These are phyloP conservation scores for Gymnobelideus leadbeateri DNA, from an alignment of 2,113 vertebrate genomes.

Conservation along the genomic window DNA sequence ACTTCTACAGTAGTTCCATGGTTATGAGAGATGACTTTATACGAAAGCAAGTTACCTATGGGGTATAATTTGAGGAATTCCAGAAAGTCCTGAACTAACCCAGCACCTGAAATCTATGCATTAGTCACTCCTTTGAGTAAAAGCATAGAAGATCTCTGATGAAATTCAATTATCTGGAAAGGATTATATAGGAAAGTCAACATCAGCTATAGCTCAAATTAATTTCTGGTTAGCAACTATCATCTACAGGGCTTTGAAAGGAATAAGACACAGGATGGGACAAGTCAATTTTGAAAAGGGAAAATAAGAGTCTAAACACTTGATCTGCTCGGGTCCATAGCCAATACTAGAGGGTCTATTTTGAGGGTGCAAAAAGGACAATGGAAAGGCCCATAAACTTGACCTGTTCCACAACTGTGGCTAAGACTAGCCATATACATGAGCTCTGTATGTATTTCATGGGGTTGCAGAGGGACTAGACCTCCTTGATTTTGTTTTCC, in stretches of 20 bases:
- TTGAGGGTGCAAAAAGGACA: neutral
- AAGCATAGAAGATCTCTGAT: neutral
- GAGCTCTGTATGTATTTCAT: neutral
- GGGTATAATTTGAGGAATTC: neutral
- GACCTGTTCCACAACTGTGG: neutral
- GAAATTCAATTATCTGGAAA: conserved; percentile 36
- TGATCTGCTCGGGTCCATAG: neutral
- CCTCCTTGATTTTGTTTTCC: neutral
- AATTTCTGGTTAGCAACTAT: neutral
- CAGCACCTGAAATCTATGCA: neutral
- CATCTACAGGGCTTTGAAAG: neutral
- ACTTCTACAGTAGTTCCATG: neutral
- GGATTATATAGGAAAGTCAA: neutral
- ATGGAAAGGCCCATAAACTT: neutral
- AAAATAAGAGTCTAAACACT: neutral
- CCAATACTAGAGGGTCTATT: neutral
- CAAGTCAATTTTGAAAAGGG: neutral
- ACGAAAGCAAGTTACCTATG: neutral
- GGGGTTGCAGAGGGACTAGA: neutral
- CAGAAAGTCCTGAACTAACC: neutral
- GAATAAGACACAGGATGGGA: neutral
- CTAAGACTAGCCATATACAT: neutral
- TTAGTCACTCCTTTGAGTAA: conserved; percentile 19
- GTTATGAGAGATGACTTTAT: neutral
- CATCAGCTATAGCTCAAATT: neutral